Evolutionary conservation across 2,797 vertebrate genomes (phyloP), one percentile per base, ranked within the genome.

Genomic region (Paramormyrops hopkinsi): DNA sequence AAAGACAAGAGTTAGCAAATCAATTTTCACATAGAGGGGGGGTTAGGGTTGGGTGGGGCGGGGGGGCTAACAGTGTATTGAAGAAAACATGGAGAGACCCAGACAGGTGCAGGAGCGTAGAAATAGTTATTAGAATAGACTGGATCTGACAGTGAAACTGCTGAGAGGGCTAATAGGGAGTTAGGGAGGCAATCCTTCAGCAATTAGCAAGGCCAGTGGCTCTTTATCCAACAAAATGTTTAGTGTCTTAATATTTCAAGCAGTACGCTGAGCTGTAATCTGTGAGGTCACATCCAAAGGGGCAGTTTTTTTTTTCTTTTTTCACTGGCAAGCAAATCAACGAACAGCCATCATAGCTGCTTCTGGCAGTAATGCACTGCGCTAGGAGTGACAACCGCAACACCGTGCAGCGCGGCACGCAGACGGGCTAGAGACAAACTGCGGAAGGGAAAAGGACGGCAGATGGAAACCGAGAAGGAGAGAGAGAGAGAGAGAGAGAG

Each of bases 1-100:
- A 89, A 85, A 87, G 88, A 89, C 88, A 79, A 88, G 59, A 90
- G 88, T 73, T 89, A 89, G 89, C 79, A 90, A 90, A 90, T 89
- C 89, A 89, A 92, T 89, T 89, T 89, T 90, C 89, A 91, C 89
- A 91, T 85, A 84, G 88, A 92, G 90, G 90, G 90, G 90, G 90
- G 90, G 90, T 44, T 19, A 44, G 54, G 89, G 89, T 25, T 62
- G 37, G 69, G 86, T 44, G 54, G 86, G 85, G 12, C 41, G 9
- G 51, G 41, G 87, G 87, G 56, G 5, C 25, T 56, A 22, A 86
- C 51, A n/a, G 88, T 22, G 88, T 41, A 73, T 29, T 82, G 73
- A n/a, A 59, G 88, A 29, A 83, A 46, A 51, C 22, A 73, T 50
- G 88, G 65, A 79, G 8, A 22, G 46, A 82, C 33, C 48, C 22